Evolutionary conservation across 92 coral and sea anemone genomes (phyloP).

Genomic region (Parazoanthus swiftii): DNA sequence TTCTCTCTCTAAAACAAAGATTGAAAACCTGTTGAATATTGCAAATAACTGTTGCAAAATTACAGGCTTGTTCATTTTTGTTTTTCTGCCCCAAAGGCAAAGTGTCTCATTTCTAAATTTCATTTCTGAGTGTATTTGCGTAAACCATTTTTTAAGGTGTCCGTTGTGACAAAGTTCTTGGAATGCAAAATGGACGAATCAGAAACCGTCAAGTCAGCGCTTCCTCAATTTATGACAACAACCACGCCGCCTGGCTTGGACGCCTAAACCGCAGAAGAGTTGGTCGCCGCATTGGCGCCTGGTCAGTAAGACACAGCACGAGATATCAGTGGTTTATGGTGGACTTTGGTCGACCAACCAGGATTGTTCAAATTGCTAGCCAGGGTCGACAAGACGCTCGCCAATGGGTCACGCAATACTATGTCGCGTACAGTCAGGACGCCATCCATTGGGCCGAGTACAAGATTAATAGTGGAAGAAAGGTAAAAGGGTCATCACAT

Average conservation of each 20-base stretch:
- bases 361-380: slow-evolving; percentile 47
- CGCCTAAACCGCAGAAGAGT: slow-evolving; percentile 39
- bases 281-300: slow-evolving; percentile 40
- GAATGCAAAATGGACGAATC: slow-evolving; percentile 59
- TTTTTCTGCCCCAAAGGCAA: too few species aligned
- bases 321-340: slow-evolving; percentile 45
- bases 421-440: neutral
- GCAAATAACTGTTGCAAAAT: too few species aligned
- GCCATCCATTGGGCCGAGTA: slow-evolving; percentile 57
- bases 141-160: slow-evolving; percentile 15
- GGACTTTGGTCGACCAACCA: slow-evolving; percentile 49
- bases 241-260: slow-evolving; percentile 50
- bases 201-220: slow-evolving; percentile 51
- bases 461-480: slow-evolving; percentile 16
- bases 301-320: slow-evolving; percentile 30
- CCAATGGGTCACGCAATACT: neutral
- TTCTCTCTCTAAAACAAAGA: too few species aligned
- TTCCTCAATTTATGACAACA: slow-evolving; percentile 28
- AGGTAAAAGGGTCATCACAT: neutral
- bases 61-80: too few species aligned
- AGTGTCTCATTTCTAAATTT: neutral
- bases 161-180: slow-evolving; percentile 49
- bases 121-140: neutral
- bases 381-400: slow-evolving; percentile 62
- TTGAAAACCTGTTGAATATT: too few species aligned